A percentile compares a stretch with the other conserved stretches of the same genome.
These are phyloP conservation scores for Protonemura montana DNA, from an alignment of 2,888 invertebrate species.

Conservation along the genomic window DNA sequence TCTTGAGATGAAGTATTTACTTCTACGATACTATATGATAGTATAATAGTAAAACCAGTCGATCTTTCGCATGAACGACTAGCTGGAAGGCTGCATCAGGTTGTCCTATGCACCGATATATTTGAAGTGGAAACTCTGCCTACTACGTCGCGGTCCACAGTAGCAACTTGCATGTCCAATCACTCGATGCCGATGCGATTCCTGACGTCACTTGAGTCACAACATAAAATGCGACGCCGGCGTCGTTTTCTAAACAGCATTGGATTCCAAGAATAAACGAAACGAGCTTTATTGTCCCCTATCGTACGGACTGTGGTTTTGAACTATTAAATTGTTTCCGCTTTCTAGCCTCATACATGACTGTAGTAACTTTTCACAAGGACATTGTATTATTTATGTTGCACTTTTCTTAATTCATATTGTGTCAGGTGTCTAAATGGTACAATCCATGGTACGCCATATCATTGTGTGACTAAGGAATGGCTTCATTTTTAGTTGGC, in stretches of 20 bases:
- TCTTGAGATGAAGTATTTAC: neutral
- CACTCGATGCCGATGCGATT: no score
- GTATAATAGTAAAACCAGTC: neutral
- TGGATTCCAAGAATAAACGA: neutral
- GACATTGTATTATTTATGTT: neutral
- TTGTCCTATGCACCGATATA: no score
- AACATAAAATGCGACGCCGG: neutral
- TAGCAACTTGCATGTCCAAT: no score
- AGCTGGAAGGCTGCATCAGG: no score
- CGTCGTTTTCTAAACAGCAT: neutral
- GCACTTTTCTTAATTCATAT: no score
- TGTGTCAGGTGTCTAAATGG: no score
- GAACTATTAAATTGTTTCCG: slow-evolving; percentile 27
- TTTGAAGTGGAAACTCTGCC: neutral
- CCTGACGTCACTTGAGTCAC: no score
- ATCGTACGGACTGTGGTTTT: slow-evolving; percentile 27
- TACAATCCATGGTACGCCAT: neutral
- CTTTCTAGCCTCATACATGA: slow-evolving; percentile 26
- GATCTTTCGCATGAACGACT: neutral
- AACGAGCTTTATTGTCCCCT: neutral
- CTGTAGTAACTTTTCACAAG: slow-evolving; percentile 14
- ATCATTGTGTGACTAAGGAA: neutral
- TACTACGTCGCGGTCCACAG: no score
- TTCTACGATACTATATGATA: neutral
- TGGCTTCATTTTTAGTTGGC: neutral